Percentiles rank a stretch among this genome's conserved stretches.
These are phyloP conservation scores for Parotia lawesii DNA, from an alignment of 2,113 vertebrate species.

Conservation along the genomic window DNA sequence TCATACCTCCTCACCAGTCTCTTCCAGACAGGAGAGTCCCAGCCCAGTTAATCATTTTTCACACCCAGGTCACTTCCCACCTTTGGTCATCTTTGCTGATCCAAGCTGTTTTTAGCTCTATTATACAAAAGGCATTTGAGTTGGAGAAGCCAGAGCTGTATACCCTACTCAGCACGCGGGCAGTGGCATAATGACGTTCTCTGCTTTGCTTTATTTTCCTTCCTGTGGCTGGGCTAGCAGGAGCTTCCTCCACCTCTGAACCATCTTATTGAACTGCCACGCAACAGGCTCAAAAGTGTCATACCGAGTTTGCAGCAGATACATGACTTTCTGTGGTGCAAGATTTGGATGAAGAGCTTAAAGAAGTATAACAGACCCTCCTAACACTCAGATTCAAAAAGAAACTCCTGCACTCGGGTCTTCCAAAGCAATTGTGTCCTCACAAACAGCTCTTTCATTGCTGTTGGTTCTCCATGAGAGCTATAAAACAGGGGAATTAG, in stretches of 20 bases:
- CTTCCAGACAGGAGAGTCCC: neutral
- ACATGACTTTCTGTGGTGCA: neutral
- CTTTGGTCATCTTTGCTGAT: neutral
- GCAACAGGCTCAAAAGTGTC: neutral
- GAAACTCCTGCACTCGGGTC: neutral
- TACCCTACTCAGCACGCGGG: neutral
- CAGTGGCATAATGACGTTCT: neutral
- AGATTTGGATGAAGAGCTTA: neutral
- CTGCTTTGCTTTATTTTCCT: conserved; percentile 10
- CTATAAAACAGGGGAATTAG: neutral
- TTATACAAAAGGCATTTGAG: neutral
- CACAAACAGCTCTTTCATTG: neutral
- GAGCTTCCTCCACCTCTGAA: neutral
- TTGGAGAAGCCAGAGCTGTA: neutral
- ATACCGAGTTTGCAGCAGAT: neutral
- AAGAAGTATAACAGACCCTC: neutral
- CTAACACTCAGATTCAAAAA: neutral
- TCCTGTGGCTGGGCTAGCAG: neutral
- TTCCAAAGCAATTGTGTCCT: neutral
- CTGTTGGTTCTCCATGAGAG: neutral
- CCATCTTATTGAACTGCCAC: neutral
- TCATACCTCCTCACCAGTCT: neutral
- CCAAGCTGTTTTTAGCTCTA: neutral
- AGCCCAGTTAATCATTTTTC: neutral
- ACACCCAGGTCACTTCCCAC: neutral